Evolutionary conservation across 1,140 invertebrate species (phyloP), one percentile per base, ranked within the genome.

Genomic region (Rhysida immarginata): DNA sequence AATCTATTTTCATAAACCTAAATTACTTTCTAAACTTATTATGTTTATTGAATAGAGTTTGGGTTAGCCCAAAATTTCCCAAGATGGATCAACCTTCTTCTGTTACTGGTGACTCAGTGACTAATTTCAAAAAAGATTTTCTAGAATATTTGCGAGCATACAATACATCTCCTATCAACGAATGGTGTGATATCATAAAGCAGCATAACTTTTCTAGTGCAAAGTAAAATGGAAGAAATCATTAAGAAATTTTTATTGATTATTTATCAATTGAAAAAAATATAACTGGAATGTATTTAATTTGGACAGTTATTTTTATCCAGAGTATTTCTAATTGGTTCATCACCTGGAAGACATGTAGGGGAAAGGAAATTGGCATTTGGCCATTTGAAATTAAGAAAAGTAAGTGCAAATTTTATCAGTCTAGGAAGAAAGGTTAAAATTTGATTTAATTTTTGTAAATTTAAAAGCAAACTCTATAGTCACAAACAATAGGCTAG

Each of bases 51-150:
- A 49, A 54, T 62, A 84, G 82, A 0, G 70, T 89, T 43, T 96
- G 92, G 92, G 77, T 96, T 8, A 91, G 87, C 66, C 87, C 87
- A 0, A 67, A 77, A 21, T 82, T 90, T 65, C 80, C 82, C 0
- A 68, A 68, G 23, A 62, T 89, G 42, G 58, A 60, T 26, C 66
- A 73, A 18, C 70, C 68, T 2, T 76, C 79, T 62, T 69, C 76
- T 0, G 70, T 64, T 26, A 76, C 77, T 14, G 87, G 88, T 1
- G 87, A 94, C 60, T 90, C 87, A 27, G 71, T 74, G 0, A 96
- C 92, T 0, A 72, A 78, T 46, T 97, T 96, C 66, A 91, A 92
- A 71, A 73, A 72, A n/a, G 81, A 85, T 67, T 71, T 97, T 0
- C 66, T 91, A n/a, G 73, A 79, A 1, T 97, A 96, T 69, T 65